Evolutionary conservation across 2,797 vertebrate species (phyloP).

Genomic region (Australoheros facetus): DNA sequence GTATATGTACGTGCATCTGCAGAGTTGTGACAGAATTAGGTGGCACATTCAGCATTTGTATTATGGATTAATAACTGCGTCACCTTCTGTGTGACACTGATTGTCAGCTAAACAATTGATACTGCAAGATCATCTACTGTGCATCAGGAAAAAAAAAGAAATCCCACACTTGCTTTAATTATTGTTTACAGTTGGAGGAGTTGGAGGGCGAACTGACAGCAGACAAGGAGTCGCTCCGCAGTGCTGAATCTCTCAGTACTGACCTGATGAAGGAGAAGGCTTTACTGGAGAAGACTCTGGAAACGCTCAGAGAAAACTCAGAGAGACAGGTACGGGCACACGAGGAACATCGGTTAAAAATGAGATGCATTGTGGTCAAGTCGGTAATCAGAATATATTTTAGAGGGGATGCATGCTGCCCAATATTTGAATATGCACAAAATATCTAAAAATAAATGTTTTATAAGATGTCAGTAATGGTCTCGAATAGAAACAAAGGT

Average conservation of each 20-base stretch:
- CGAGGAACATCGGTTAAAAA: not conserved
- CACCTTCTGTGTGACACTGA: not conserved
- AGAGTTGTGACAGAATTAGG: conserved; percentile 27
- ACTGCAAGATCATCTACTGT: not conserved
- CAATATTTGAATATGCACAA: not conserved
- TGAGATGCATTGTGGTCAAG: not conserved
- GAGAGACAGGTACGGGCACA: conserved; percentile 89
- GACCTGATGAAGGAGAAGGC: conserved; percentile 97
- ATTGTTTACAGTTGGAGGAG: conserved; percentile 85
- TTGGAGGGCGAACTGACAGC: conserved; percentile 85
- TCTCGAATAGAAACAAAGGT: not conserved
- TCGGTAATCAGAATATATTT: not conserved
- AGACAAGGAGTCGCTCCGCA: conserved; percentile 89
- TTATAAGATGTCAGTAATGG: not conserved
- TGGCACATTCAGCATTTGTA: conserved; percentile 7
- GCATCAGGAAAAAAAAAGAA: not conserved
- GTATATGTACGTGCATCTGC: conserved; percentile 1
- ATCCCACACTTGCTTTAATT: not conserved
- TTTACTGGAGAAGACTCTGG: conserved; percentile 93
- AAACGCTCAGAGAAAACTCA: conserved; percentile 91
- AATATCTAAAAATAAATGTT: not conserved
- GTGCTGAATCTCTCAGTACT: conserved; percentile 88
- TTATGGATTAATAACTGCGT: conserved; percentile 21
- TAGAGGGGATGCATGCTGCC: not conserved
- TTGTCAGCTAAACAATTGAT: not conserved